A percentile compares a stretch with the other conserved stretches of the same genome.
Evolutionary conservation across 2,888 invertebrate genomes (phyloP).

Genomic region (Deroplatys truncata): DNA sequence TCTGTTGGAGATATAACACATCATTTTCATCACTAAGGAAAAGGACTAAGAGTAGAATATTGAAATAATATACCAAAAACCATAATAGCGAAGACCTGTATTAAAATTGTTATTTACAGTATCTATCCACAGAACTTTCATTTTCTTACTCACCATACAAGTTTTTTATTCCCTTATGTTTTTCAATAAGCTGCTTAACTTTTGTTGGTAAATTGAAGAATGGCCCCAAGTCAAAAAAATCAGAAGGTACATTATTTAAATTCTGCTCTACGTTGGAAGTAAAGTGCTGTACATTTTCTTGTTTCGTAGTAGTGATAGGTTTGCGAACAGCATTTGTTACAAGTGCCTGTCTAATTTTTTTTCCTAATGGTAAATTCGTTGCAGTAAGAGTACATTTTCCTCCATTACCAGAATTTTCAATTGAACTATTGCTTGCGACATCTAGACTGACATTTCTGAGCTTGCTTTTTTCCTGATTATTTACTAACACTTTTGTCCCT

Average conservation of each 20-base stretch:
- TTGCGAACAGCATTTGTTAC: conserved; percentile 25
- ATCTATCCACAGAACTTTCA: not conserved
- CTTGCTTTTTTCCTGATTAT: not conserved
- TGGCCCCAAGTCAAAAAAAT: conserved; percentile 39
- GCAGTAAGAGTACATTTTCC: not conserved
- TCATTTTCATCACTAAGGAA: no score
- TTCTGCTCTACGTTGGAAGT: not conserved
- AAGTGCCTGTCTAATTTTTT: conserved; percentile 27
- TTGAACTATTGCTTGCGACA: not conserved
- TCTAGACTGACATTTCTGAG: not conserved
- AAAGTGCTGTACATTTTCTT: not conserved
- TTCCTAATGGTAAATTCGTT: conserved; percentile 18
- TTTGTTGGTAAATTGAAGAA: conserved; percentile 78
- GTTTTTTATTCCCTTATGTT: conserved; percentile 72
- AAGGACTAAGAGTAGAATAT: no score
- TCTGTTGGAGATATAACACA: no score
- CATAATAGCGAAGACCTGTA: no score
- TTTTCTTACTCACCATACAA: conserved; percentile 67
- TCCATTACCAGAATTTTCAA: not conserved
- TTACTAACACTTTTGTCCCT: not conserved
- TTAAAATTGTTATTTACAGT: no score
- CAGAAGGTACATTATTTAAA: not conserved
- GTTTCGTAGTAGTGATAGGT: not conserved
- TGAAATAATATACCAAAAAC: no score
- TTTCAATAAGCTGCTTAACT: conserved; percentile 66